Percentiles rank a stretch among this genome's conserved stretches.
phyloP scores from a whole-genome alignment of 2,113 vertebrate genomes.

The Chitala chitala region DNA sequence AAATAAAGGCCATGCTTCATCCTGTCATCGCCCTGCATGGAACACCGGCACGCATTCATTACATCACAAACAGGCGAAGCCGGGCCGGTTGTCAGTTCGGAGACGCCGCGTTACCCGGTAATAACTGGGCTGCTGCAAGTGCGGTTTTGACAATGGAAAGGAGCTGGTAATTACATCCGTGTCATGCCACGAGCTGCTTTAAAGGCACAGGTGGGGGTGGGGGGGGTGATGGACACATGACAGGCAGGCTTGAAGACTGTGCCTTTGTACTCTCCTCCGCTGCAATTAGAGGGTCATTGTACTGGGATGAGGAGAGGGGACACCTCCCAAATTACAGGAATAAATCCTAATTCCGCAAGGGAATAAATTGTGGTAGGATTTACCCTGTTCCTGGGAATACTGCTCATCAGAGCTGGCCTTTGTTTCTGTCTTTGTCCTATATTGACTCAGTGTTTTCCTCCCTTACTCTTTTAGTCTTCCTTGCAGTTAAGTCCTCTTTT shows the following conservation, averaged over 20 bases:
- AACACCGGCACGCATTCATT: conserved; percentile 52
- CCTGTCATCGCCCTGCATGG: conserved; percentile 45
- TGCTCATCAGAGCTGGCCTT: conserved; percentile 18
- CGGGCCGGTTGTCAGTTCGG: conserved; percentile 52
- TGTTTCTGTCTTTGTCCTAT: conserved; percentile 18
- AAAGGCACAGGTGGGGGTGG: conserved; percentile 45
- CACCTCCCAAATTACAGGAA: conserved; percentile 45
- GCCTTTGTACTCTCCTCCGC: conserved; percentile 46
- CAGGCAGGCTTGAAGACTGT: conserved; percentile 37
- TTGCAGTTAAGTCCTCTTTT: background rate
- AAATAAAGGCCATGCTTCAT: conserved; percentile 60
- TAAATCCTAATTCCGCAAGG: conserved; percentile 39
- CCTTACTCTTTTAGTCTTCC: background rate
- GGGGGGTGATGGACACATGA: conserved; percentile 50
- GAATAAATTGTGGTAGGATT: conserved; percentile 27
- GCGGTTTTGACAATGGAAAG: conserved; percentile 60
- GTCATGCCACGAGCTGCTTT: conserved; percentile 51
- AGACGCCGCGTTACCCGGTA: conserved; percentile 61
- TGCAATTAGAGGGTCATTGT: conserved; percentile 63
- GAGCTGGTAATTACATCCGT: conserved; percentile 65
- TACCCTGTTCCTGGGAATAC: background rate
- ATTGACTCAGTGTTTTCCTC: background rate
- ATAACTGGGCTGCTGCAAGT: conserved; percentile 64
- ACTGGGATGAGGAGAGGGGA: conserved; percentile 43
- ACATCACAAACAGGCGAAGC: conserved; percentile 29